Conservation (phyloP, 37 sponge, comb jelly and placozoan species). For the Agelas oroides region DNA sequence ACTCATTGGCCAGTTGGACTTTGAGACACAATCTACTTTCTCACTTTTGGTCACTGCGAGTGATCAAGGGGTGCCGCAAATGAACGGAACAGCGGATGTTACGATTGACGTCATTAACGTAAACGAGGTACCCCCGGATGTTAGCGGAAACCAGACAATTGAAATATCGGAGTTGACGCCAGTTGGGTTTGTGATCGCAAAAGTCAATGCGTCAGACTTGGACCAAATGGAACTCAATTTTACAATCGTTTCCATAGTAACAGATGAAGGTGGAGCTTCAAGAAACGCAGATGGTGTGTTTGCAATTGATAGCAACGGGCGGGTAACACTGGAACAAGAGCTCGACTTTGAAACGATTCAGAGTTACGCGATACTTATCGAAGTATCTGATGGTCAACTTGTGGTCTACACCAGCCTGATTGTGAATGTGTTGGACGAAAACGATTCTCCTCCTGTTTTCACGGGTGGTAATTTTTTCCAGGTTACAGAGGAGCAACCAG, state of each 20-base stretch:
- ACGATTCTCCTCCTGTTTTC: constrained; percentile 74
- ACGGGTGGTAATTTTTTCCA: background rate
- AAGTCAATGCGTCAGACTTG: constrained; percentile 43
- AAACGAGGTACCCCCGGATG: constrained; percentile 55
- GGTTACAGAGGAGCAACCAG: constrained; percentile 52
- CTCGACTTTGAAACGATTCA: constrained; percentile 69
- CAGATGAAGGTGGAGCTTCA: background rate
- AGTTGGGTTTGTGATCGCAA: constrained; percentile 7
- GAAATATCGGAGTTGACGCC: constrained; percentile 51
- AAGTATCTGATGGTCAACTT: constrained; percentile 50
- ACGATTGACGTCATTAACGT: constrained; percentile 61
- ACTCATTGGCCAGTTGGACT: constrained; percentile 43
- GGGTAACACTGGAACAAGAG: constrained; percentile 14
- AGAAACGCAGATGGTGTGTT: constrained; percentile 48
- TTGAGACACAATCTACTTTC: constrained; percentile 34
- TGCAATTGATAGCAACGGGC: constrained; percentile 63
- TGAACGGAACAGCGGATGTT: constrained; percentile 32
- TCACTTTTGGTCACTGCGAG: constrained; percentile 21
- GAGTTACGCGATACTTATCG: constrained; percentile 45
- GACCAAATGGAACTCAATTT: constrained; percentile 19
- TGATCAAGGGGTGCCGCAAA: constrained; percentile 49
- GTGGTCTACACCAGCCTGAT: constrained; percentile 9
- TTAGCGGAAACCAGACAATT: constrained; percentile 28
- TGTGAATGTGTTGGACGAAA: constrained; percentile 79
- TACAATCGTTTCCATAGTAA: constrained; percentile 5